Percentiles rank a stretch among this genome's conserved stretches.
phyloP scores from a whole-genome alignment of 2,113 vertebrate genomes.

The Cyprinus carpio region DNA sequence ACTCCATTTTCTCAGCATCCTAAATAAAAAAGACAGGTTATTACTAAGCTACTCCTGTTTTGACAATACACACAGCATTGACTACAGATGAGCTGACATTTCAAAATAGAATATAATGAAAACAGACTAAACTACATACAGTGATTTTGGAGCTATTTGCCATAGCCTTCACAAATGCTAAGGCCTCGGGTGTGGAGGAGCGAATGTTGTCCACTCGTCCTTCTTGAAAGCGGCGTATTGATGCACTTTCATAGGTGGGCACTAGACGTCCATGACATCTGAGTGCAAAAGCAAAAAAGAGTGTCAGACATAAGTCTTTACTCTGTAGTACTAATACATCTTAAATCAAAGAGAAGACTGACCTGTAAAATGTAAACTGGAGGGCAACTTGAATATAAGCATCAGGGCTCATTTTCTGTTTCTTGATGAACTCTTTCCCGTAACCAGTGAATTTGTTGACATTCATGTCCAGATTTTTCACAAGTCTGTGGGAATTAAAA shows the following conservation, averaged over 20 bases:
- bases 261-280: conserved; percentile 84
- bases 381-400: conserved; percentile 93
- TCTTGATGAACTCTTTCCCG: conserved; percentile 95
- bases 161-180: conserved; percentile 87
- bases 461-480: conserved; percentile 87
- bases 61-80: neutral
- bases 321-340: neutral
- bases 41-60: neutral
- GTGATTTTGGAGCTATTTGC: conserved; percentile 68
- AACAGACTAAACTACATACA: conserved; percentile 69
- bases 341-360: conserved; percentile 44
- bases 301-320: neutral
- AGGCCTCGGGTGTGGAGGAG: conserved; percentile 86
- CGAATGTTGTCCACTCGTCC: conserved; percentile 96
- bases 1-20: conserved; percentile 85
- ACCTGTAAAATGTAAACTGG: conserved; percentile 93
- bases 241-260: conserved; percentile 96
- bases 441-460: conserved; percentile 84
- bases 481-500: conserved; percentile 71
- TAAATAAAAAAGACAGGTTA: conserved; percentile 62
- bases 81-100: neutral
- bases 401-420: conserved; percentile 92
- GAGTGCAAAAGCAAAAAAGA: conserved; percentile 24
- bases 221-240: conserved; percentile 86
- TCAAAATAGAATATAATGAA: conserved; percentile 2